Percentiles rank a stretch among this genome's conserved stretches.
These are phyloP conservation scores for Acanthurus lineatus DNA, from an alignment of 2,797 vertebrate species.

Conservation along the genomic window DNA sequence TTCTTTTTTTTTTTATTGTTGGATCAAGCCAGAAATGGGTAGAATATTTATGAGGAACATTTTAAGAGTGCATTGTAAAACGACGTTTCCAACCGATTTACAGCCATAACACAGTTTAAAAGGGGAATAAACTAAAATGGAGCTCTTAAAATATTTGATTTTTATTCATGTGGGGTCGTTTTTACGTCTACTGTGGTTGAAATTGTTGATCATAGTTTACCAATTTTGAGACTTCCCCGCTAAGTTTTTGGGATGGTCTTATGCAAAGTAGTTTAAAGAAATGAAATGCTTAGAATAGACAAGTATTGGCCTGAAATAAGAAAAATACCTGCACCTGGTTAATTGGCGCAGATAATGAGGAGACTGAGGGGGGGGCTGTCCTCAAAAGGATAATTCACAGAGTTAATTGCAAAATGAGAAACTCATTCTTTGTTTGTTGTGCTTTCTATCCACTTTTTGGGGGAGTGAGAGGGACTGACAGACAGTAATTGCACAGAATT, in stretches of 20 bases:
- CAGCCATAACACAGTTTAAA: neutral
- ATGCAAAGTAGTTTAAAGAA: conserved; percentile 1
- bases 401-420: conserved; percentile 29
- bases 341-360: conserved; percentile 71
- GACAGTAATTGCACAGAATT: conserved; percentile 77
- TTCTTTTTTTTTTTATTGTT: neutral
- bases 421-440: conserved; percentile 64
- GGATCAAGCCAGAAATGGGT: conserved; percentile 2
- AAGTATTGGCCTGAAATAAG: conserved; percentile 26
- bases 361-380: conserved; percentile 29
- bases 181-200: neutral
- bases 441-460: conserved; percentile 55
- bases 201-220: neutral
- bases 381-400: conserved; percentile 48
- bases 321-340: conserved; percentile 76
- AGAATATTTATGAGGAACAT: neutral
- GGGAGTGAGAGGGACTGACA: conserved; percentile 57
- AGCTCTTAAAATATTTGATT: neutral
- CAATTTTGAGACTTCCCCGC: neutral
- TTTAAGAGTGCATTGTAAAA: neutral
- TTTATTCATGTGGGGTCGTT: neutral
- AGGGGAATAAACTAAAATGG: neutral
- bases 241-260: neutral
- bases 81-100: neutral
- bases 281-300: conserved; percentile 19